A percentile compares a stretch with the other conserved stretches of the same genome.
phyloP scores from a whole-genome alignment of 2,797 vertebrate genomes.

The Enteromius trimaculatus region DNA sequence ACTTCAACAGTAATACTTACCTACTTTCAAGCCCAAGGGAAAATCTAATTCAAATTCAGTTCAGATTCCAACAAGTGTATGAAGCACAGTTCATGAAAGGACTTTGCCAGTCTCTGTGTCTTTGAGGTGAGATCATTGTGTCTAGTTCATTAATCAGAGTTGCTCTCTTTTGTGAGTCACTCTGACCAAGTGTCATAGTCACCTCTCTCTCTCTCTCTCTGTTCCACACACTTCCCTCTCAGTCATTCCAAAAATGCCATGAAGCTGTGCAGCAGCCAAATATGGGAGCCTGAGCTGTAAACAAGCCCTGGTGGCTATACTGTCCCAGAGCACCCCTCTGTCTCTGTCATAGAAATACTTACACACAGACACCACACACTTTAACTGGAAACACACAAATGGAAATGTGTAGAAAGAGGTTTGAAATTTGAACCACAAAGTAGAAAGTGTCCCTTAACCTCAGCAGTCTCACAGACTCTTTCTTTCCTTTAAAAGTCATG shows the following conservation, averaged over 20 bases:
- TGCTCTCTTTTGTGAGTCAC: conserved; percentile 24
- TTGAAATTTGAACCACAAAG: conserved; percentile 13
- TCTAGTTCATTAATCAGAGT: conserved; percentile 39
- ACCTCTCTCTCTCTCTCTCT: conserved; percentile 18
- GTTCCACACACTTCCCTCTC: conserved; percentile 60
- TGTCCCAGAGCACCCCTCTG: conserved; percentile 57
- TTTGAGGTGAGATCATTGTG: conserved; percentile 38
- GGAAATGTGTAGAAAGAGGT: not conserved
- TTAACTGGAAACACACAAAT: conserved; percentile 38
- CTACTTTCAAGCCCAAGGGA: conserved; percentile 4
- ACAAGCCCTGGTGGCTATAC: conserved; percentile 67
- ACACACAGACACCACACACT: conserved; percentile 22
- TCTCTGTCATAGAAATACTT: conserved; percentile 55
- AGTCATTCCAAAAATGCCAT: conserved; percentile 80
- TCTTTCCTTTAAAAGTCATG: not conserved
- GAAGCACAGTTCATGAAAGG: conserved; percentile 61
- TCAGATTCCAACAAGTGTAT: conserved; percentile 6
- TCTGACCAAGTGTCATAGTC: conserved; percentile 25
- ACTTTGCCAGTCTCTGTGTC: conserved; percentile 27
- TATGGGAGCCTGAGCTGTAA: conserved; percentile 80
- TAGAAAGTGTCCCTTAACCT: not conserved
- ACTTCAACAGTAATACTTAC: conserved; percentile 16
- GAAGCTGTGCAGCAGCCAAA: conserved; percentile 81
- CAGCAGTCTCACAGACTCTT: not conserved
- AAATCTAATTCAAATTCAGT: conserved; percentile 4